Percentiles rank a stretch among this genome's conserved stretches.
phyloP scores from a whole-genome alignment of 1,140 invertebrate genomes.

The Ceratitis capitata region DNA sequence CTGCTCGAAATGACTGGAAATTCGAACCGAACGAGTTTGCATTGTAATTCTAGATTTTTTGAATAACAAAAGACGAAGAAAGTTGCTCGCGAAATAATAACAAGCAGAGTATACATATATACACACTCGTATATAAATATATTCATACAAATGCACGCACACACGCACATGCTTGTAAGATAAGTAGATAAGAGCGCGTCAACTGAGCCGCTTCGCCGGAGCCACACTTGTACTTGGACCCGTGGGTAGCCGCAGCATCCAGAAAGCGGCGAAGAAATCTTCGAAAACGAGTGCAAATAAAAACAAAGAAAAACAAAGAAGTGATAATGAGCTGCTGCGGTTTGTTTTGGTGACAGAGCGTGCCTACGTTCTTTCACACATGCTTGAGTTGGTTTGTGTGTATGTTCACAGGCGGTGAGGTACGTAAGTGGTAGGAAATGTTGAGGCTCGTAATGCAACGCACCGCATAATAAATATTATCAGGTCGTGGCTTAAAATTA shows the following conservation, averaged over 20 bases:
- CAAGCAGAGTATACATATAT: background rate
- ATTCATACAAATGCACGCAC: background rate
- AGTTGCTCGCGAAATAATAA: background rate
- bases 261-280: background rate
- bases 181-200: background rate
- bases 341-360: background rate
- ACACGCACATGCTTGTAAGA: background rate
- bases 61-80: conserved; percentile 33
- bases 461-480: background rate
- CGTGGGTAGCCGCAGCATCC: background rate
- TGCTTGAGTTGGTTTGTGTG: too few relatives aligned
- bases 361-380: background rate
- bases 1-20: background rate
- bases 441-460: background rate
- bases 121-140: too few relatives aligned
- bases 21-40: background rate
- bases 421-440: background rate
- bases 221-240: background rate
- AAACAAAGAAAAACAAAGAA: background rate
- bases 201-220: background rate
- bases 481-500: background rate
- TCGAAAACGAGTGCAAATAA: background rate
- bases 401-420: background rate
- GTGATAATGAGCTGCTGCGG: background rate
- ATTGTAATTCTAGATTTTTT: conserved; percentile 32